Evolutionary conservation across 2,888 invertebrate species (phyloP).

Genomic region (Netelia inedita): DNA sequence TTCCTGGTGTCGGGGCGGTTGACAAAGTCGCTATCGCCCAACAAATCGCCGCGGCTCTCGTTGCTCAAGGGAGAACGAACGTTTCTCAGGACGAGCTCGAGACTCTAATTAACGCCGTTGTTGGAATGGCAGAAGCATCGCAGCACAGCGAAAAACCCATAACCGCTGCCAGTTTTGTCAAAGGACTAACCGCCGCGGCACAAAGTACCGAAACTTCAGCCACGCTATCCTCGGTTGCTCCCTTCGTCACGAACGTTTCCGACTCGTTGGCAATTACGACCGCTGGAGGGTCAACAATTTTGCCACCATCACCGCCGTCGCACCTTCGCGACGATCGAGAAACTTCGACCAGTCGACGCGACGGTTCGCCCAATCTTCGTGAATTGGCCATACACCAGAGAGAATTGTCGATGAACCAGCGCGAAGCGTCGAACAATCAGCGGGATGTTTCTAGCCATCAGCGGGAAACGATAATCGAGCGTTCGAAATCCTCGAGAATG

Average conservation of each 20-base stretch:
- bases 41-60: constrained; percentile 92
- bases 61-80: constrained; percentile 93
- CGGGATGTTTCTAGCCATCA: constrained; percentile 15
- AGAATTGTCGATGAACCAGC: neutral
- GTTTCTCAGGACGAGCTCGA: constrained; percentile 93
- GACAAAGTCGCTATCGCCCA: constrained; percentile 93
- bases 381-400: constrained; percentile 21
- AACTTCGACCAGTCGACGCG: constrained; percentile 7
- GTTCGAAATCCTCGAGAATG: constrained; percentile 85
- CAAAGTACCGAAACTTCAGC: neutral
- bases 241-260: neutral
- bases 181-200: constrained; percentile 77
- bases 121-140: constrained; percentile 89
- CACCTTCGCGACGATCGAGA: constrained; percentile 42
- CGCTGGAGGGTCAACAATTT: neutral
- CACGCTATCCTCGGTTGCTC: neutral
- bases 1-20: constrained; percentile 90
- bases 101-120: constrained; percentile 92
- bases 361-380: constrained; percentile 13
- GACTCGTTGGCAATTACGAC: constrained; percentile 2
- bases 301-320: constrained; percentile 3
- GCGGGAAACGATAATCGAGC: constrained; percentile 78
- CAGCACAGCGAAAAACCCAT: constrained; percentile 86
- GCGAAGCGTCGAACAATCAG: constrained; percentile 21
- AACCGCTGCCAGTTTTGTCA: constrained; percentile 86